Conservation (phyloP, 2,888 invertebrate species). For the Disparrhopalites patrizii region DNA sequence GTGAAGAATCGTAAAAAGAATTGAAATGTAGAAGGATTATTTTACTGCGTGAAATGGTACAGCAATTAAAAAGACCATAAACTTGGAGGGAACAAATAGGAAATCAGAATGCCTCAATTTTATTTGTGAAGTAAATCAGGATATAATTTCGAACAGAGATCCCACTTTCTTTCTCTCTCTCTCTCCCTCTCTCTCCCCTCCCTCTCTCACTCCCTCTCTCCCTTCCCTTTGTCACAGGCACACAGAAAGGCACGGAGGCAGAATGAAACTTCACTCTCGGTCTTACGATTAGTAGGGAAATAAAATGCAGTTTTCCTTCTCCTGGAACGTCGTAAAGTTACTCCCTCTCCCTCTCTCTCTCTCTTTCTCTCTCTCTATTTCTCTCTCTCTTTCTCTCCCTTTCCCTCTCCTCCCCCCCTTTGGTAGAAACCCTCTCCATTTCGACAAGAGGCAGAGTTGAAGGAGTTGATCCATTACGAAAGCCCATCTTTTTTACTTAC, state of each 20-base stretch:
- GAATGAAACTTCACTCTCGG: conserved; percentile 12
- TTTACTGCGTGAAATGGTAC: conserved; percentile 4
- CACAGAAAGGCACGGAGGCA: background rate
- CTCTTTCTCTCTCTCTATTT: background rate
- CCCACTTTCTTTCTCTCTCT: background rate
- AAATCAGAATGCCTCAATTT: conserved; percentile 20
- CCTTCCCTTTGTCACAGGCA: background rate
- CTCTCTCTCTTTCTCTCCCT: background rate
- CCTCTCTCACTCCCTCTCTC: background rate
- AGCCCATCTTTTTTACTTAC: background rate
- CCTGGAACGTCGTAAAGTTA: conserved; percentile 14
- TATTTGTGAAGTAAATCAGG: conserved; percentile 23
- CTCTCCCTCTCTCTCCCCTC: background rate
- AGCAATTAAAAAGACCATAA: conserved; percentile 14
- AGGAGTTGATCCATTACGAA: no score
- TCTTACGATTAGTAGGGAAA: conserved; percentile 18
- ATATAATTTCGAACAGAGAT: conserved; percentile 4
- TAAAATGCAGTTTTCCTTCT: conserved; percentile 12
- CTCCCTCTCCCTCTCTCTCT: background rate
- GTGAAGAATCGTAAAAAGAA: conserved; percentile 2
- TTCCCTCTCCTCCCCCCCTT: background rate
- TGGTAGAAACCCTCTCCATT: background rate
- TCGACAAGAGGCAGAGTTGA: no score
- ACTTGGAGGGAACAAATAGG: conserved; percentile 1
- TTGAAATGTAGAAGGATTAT: conserved; percentile 8